Conservation (phyloP, 2,113 vertebrate species). For the Rhipidura dahli region DNA sequence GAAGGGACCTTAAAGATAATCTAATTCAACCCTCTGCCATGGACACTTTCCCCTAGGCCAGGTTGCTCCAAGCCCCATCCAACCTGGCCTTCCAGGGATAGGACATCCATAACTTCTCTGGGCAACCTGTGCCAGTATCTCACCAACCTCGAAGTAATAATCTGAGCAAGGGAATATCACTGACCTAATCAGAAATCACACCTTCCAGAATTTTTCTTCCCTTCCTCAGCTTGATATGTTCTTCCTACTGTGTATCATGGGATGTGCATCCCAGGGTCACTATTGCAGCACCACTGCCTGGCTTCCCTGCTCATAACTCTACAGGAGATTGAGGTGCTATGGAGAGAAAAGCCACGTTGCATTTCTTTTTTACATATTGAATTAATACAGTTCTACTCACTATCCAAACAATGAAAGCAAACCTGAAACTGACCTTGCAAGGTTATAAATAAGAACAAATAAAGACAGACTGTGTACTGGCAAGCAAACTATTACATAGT, state of each 20-base stretch:
- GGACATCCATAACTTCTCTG: background rate
- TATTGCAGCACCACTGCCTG: background rate
- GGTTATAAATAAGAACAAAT: background rate
- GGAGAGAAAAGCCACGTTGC: background rate
- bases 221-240: background rate
- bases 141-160: background rate
- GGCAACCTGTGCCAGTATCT: background rate
- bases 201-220: background rate
- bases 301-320: background rate
- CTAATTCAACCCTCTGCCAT: background rate
- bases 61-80: background rate
- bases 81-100: background rate
- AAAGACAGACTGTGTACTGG: background rate
- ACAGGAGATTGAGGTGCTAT: background rate
- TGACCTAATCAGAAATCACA: background rate
- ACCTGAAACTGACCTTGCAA: background rate
- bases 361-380: background rate
- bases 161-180: background rate
- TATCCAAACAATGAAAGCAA: conserved; percentile 1
- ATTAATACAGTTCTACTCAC: background rate
- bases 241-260: background rate
- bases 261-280: background rate
- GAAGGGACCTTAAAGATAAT: background rate
- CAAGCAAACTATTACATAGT: background rate
- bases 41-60: background rate